Evolutionary conservation across 2,888 invertebrate genomes (phyloP), one percentile per base, ranked within the genome.

Genomic region (Caenorhabditis uteleia): DNA sequence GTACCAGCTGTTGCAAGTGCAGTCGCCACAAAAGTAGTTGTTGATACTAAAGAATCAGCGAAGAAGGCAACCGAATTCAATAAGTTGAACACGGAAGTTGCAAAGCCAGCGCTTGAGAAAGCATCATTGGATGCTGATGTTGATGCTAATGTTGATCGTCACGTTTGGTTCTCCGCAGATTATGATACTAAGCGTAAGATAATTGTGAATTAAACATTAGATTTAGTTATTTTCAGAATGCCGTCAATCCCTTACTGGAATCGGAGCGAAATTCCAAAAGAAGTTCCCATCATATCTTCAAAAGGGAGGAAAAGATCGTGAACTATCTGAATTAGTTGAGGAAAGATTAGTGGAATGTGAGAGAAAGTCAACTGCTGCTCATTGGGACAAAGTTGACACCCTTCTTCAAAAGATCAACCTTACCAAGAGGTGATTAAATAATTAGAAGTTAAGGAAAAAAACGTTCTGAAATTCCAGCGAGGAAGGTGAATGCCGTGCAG

Each of bases 391-490:
- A 38, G 73, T 71, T 16, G 66, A 71, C 33, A 51, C 59, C 5
- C 57, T 72, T 12, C 47, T 69, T 12, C 53, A 59, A 16, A 76
- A 70, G 51, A 69, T 75, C 39, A 61, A 47, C 38, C 36, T 75
- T 38, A 71, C 69, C 39, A 75, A 70, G 57, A 73, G 70, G 75
- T 75, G 31, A 10, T 43, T 43, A 10, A 6, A 43, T 20, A 16
- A 43, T 10, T 21, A 18, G 6, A 39, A 39, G 7, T 7, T 39
- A 27, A 44, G 6, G 18, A 18, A 26, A n/a, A 23, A 25, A n/a
- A n/a, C n/a, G n/a, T n/a, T n/a, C n/a, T n/a, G n/a, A 21, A 25
- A n/a, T 77, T 78, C 47, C 68, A 79, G 81, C 47, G 81, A 81
- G 48, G 76, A 76, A 58, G 70, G 74, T 12, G 81, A 81, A 45